phyloP scores from a whole-genome alignment of 2,888 invertebrate genomes.

The Trachelus iudaicus region DNA sequence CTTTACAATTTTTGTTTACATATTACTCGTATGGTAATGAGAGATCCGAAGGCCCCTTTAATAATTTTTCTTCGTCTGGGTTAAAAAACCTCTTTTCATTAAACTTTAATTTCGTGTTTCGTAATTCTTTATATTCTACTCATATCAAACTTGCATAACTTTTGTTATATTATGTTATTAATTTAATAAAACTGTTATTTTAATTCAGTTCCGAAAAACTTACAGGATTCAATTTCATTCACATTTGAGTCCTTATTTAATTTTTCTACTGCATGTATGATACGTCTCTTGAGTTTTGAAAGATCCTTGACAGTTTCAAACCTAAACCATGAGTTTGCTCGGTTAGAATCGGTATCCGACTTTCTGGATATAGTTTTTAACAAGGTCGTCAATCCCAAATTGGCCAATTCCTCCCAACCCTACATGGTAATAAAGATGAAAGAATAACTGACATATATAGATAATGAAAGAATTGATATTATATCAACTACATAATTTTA shows the following conservation, averaged over 20 bases:
- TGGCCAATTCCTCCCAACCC: conserved; percentile 85
- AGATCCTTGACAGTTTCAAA: conserved; percentile 51
- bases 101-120: too few species aligned
- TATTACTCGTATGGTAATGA: too few species aligned
- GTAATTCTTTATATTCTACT: neutral
- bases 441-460: conserved; percentile 30
- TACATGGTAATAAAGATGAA: conserved; percentile 46
- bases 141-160: neutral
- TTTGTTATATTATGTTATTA: neutral
- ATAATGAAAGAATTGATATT: neutral
- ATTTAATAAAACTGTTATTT: neutral
- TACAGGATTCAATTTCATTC: neutral
- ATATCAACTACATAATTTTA: neutral
- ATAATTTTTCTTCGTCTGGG: too few species aligned
- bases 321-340: conserved; percentile 65
- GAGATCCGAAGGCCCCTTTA: too few species aligned
- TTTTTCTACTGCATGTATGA: conserved; percentile 49
- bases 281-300: conserved; percentile 53
- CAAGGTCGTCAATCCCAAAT: conserved; percentile 74
- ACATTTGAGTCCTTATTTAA: conserved; percentile 19
- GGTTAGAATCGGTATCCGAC: conserved; percentile 71
- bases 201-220: neutral
- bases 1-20: too few species aligned
- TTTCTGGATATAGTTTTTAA: conserved; percentile 74
- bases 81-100: too few species aligned